A percentile compares a stretch with the other conserved stretches of the same genome.
Evolutionary conservation across 2,113 vertebrate species (phyloP).

Genomic region (Oncorhynchus gorbuscha): DNA sequence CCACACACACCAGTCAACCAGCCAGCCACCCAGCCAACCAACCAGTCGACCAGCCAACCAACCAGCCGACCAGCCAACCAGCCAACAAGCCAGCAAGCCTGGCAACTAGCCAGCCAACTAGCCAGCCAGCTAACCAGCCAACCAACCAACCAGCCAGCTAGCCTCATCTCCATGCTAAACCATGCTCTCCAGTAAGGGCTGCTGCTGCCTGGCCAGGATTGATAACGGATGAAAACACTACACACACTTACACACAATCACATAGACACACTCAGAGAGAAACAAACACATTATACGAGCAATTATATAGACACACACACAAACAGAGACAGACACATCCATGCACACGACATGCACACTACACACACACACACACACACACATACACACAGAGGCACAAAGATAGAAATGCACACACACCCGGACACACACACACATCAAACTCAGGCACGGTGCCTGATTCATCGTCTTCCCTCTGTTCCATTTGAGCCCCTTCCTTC

Average conservation of each 20-base stretch:
- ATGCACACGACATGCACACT: background rate
- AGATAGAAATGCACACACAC: background rate
- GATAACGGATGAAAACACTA: constrained; percentile 64
- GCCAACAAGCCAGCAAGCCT: too few species aligned
- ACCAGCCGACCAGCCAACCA: background rate
- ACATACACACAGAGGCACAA: background rate
- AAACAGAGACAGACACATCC: constrained; percentile 11
- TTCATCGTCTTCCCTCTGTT: constrained; percentile 9
- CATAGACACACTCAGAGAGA: background rate
- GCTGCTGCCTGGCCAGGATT: constrained; percentile 63
- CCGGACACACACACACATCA: background rate
- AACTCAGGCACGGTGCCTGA: background rate
- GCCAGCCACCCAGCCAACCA: too few species aligned
- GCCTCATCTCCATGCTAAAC: background rate
- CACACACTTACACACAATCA: constrained; percentile 42
- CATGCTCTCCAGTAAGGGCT: constrained; percentile 60
- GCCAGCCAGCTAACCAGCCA: constrained; percentile 24
- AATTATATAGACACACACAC: constrained; percentile 39
- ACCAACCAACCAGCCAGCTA: background rate
- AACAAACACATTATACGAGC: background rate
- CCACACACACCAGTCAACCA: background rate
- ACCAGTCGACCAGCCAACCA: background rate
- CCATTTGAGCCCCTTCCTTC: constrained; percentile 2
- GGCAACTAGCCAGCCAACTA: background rate
- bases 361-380: background rate